Evolutionary conservation across 2,113 vertebrate genomes (phyloP).

Genomic region (Sceloporus tristichus): DNA sequence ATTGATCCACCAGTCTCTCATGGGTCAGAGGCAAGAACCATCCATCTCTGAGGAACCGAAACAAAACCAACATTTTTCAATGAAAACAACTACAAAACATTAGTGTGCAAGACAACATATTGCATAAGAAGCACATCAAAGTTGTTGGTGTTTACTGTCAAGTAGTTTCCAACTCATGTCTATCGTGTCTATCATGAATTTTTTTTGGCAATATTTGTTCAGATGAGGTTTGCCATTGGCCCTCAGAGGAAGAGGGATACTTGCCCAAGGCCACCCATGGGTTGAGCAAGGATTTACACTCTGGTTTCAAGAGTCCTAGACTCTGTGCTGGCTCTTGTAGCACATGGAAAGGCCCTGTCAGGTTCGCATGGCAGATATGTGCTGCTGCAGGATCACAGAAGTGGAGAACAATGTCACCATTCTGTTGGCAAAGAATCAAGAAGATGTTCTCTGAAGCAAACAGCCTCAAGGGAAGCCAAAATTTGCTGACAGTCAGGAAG

Average conservation of each 20-base stretch:
- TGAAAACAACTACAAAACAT: not conserved
- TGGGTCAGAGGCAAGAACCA: not conserved
- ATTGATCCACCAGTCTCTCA: too few relatives aligned
- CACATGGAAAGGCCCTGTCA: not conserved
- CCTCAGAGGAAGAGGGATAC: too few relatives aligned
- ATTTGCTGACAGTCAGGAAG: constrained; percentile 8
- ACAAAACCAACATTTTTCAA: not conserved
- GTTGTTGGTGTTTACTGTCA: not conserved
- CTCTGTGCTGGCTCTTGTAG: too few relatives aligned
- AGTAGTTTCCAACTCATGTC: too few relatives aligned
- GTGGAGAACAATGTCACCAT: not conserved
- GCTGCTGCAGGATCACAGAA: not conserved
- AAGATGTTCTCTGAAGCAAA: not conserved
- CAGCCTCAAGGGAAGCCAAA: not conserved
- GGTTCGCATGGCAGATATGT: not conserved
- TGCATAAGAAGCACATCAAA: not conserved
- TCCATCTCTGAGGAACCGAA: not conserved
- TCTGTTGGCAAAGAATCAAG: not conserved
- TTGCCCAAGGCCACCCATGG: too few relatives aligned
- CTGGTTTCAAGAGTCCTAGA: too few relatives aligned
- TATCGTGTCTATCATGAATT: too few relatives aligned
- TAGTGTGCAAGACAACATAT: not conserved
- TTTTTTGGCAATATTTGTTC: too few relatives aligned
- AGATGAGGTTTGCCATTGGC: not conserved
- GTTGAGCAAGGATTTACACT: too few relatives aligned